phyloP scores from a whole-genome alignment of 2,113 vertebrate genomes.

The Melanerpes aurifrons region DNA sequence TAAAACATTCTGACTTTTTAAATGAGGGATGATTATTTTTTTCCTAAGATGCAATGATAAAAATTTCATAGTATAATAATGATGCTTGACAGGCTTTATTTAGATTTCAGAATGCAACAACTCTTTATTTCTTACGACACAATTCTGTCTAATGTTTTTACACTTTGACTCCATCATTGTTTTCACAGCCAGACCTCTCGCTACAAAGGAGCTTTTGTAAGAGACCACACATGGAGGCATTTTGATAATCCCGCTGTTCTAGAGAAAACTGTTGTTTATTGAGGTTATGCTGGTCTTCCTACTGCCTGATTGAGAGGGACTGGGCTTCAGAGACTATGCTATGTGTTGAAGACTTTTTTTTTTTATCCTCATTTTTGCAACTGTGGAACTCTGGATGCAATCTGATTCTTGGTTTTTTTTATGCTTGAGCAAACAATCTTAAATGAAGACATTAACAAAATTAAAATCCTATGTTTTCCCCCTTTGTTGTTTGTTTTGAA shows the following conservation, averaged over 20 bases:
- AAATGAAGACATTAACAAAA: not conserved
- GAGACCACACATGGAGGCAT: not conserved
- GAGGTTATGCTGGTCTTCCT: not conserved
- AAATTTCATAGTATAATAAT: not conserved
- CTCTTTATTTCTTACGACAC: not conserved
- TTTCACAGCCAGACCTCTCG: constrained; percentile 8
- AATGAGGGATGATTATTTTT: not conserved
- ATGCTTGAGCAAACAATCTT: not conserved
- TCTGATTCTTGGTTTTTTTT: not conserved
- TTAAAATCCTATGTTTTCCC: not conserved
- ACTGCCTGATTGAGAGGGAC: not conserved
- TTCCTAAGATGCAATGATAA: not conserved
- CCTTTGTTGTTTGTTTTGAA: not conserved
- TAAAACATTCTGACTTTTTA: not conserved
- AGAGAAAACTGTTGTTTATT: not conserved
- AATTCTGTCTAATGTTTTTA: not conserved
- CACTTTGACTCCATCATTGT: not conserved
- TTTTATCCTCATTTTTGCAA: not conserved
- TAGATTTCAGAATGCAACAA: not conserved
- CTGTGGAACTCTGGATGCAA: not conserved
- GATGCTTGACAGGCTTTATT: not conserved
- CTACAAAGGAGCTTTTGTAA: constrained; percentile 1
- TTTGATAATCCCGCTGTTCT: not conserved
- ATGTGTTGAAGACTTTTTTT: not conserved
- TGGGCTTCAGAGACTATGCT: not conserved